Percentiles rank a stretch among this genome's conserved stretches.
These are phyloP conservation scores for Tiaroga cobitis DNA, from an alignment of 2,797 vertebrate species.

Conservation along the genomic window DNA sequence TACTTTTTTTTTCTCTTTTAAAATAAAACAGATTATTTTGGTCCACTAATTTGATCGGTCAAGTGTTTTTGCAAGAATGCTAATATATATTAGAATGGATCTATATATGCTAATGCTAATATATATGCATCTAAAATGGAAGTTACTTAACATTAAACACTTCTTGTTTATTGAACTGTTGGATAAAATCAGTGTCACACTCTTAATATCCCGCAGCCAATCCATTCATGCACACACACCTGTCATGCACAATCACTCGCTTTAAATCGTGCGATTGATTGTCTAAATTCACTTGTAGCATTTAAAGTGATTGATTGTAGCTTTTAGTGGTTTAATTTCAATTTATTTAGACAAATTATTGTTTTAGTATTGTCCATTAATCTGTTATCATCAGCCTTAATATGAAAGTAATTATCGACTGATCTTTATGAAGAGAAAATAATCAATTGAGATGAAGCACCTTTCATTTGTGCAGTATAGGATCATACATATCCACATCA, in stretches of 20 bases:
- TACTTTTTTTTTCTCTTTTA: too few species aligned
- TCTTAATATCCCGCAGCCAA: not conserved
- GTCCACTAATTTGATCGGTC: not conserved
- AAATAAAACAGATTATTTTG: not conserved
- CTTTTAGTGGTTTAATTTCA: too few species aligned
- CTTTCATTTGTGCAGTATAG: not conserved
- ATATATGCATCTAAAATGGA: not conserved
- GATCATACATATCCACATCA: not conserved
- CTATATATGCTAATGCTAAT: too few species aligned
- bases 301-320: too few species aligned
- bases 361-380: not conserved
- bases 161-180: not conserved
- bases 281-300: too few species aligned
- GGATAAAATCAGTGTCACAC: not conserved
- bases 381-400: not conserved
- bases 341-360: not conserved
- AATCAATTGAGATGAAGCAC: too few species aligned
- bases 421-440: too few species aligned
- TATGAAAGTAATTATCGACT: not conserved
- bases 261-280: too few species aligned
- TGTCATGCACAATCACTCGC: too few species aligned
- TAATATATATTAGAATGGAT: not conserved
- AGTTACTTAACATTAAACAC: not conserved
- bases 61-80: not conserved
- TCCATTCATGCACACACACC: not conserved